phyloP scores from a whole-genome alignment of 2,797 vertebrate species.

The Cynopterus sphinx region DNA sequence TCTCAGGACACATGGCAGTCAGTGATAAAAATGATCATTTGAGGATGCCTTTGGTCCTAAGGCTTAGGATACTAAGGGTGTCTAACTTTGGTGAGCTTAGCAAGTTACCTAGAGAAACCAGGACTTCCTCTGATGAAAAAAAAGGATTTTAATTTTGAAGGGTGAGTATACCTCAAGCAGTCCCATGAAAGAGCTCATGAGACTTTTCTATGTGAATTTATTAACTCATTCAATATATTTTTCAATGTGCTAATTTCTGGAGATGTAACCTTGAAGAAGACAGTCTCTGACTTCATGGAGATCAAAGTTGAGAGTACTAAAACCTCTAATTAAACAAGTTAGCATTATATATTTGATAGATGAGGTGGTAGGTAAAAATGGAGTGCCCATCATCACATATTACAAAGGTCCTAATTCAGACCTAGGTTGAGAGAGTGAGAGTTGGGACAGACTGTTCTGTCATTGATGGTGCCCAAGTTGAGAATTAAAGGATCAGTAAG shows the following conservation, averaged over 20 bases:
- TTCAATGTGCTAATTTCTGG: slow-evolving; percentile 13
- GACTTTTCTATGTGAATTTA: not conserved
- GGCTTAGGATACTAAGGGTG: not conserved
- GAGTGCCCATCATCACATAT: not conserved
- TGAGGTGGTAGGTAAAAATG: not conserved
- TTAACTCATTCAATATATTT: not conserved
- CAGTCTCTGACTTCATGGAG: not conserved
- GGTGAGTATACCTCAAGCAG: not conserved
- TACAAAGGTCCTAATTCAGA: not conserved
- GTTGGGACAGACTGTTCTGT: not conserved
- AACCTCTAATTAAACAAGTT: not conserved
- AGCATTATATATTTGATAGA: not conserved
- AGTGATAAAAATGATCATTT: not conserved
- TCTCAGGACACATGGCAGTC: not conserved
- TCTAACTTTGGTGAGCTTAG: not conserved
- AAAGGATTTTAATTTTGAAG: not conserved
- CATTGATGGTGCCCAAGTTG: not conserved
- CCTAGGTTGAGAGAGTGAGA: not conserved
- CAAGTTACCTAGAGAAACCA: slow-evolving; percentile 27
- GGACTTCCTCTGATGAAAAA: not conserved
- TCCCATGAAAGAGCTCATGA: not conserved
- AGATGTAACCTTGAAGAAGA: not conserved
- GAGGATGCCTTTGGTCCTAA: not conserved
- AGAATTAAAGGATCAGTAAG: not conserved
- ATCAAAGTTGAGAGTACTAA: not conserved